Conservation (phyloP, 2,888 invertebrate genomes). For the Mythimna loreyi region DNA sequence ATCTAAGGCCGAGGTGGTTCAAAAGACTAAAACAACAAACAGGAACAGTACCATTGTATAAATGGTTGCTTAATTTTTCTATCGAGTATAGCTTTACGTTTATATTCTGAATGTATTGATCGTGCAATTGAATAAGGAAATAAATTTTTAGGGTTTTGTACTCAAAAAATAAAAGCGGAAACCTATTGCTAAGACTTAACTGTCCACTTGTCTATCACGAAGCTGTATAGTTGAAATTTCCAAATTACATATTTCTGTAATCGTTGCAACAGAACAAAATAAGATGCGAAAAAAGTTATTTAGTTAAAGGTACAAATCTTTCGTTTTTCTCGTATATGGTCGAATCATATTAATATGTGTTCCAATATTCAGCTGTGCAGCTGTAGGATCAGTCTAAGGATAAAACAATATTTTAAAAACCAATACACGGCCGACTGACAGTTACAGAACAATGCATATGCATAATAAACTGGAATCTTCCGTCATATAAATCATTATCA, state of each 20-base stretch:
- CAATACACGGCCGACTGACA: constrained; percentile 52
- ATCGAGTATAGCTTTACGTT: neutral
- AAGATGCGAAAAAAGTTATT: too few relatives aligned
- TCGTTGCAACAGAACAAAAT: too few relatives aligned
- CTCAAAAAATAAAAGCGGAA: too few relatives aligned
- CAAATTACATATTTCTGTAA: too few relatives aligned
- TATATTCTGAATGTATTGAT: neutral
- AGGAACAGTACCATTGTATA: neutral
- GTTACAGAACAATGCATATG: constrained; percentile 62
- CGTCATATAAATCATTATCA: constrained; percentile 60
- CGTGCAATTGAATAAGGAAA: too few relatives aligned
- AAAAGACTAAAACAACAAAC: neutral
- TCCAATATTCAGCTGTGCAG: neutral
- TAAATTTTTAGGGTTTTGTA: too few relatives aligned
- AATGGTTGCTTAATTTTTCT: neutral
- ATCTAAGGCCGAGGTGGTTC: constrained; percentile 19
- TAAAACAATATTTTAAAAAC: constrained; percentile 50
- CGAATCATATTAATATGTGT: too few relatives aligned
- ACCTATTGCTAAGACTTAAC: too few relatives aligned
- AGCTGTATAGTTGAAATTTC: too few relatives aligned
- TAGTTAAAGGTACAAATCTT: too few relatives aligned
- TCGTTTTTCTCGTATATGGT: too few relatives aligned
- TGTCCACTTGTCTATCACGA: too few relatives aligned
- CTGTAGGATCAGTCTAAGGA: constrained; percentile 4
- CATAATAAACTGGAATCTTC: constrained; percentile 57